Evolutionary conservation across 2,888 invertebrate genomes (phyloP), one percentile per base, ranked within the genome.

Genomic region (Ochropleura plecta): DNA sequence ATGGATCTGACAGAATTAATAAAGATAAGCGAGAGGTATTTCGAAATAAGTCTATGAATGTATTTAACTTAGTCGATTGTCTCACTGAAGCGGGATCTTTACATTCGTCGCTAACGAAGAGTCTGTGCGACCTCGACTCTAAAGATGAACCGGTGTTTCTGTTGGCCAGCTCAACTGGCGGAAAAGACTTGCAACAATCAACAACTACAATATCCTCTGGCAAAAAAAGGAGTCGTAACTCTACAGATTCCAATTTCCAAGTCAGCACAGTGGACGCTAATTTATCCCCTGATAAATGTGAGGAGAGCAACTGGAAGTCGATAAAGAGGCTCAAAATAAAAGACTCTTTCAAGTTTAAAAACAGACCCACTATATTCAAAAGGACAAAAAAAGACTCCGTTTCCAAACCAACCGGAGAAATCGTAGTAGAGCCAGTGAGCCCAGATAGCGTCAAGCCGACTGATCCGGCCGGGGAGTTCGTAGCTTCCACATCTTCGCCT

Each of bases 291-390:
- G 96, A 96, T 78, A 96, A 96, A 89, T 92, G 94, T 53, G 96
- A 96, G 86, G 96, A 96, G 49, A 95, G 95, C 71, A 93, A 96
- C 84, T 96, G 96, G 96, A 96, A 96, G 86, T 96, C 96, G 3
- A 96, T 96, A 46, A 96, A 96, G 89, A 92, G 96, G 82, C 88
- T 96, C 65, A 96, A 96, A 90, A 96, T 96, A 76, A 96, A 96
- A 85, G 96, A 96, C 86, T 96, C 96, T 0, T 96, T 96, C 87
- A 96, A 96, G 84, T 96, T 96, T 84, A 96, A 96, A 86, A 96
- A 94, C 79, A 92, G 95, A 84, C 96, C 96, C 2, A 94, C 95
- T 9, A 96, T 96, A 90, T 96, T 96, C 82, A 96, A 96, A 88
- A 93, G 91, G 80, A 93, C 94, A 3, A 96, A 96, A 89, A 96